phyloP scores from a whole-genome alignment of 2,113 vertebrate genomes.

The Corythornis vintsioides region DNA sequence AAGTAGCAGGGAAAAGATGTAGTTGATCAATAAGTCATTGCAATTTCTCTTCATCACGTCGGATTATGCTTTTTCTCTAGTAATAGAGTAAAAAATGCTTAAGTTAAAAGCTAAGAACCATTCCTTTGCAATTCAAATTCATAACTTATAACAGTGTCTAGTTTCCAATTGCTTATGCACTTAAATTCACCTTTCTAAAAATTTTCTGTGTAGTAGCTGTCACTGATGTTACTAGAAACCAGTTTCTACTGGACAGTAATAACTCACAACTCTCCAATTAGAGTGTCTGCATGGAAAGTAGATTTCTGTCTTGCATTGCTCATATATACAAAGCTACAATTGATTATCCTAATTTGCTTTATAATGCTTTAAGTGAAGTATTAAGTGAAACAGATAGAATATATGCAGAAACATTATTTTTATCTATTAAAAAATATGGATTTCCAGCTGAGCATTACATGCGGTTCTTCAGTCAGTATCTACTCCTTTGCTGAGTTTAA shows the following conservation, averaged over 20 bases:
- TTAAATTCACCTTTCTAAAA: constrained; percentile 26
- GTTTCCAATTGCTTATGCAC: background rate
- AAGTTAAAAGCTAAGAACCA: constrained; percentile 11
- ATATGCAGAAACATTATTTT: background rate
- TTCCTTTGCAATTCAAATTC: background rate
- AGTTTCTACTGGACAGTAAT: background rate
- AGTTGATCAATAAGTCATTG: background rate
- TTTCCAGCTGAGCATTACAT: background rate
- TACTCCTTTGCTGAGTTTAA: background rate
- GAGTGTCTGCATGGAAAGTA: background rate
- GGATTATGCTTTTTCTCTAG: background rate
- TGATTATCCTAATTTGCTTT: background rate
- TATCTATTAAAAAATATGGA: background rate
- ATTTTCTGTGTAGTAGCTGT: background rate
- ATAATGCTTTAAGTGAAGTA: background rate
- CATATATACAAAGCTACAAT: background rate
- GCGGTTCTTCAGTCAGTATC: background rate
- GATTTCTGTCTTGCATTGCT: background rate
- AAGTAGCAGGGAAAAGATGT: background rate
- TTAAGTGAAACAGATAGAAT: background rate
- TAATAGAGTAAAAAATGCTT: background rate
- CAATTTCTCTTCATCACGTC: background rate
- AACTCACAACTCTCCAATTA: background rate
- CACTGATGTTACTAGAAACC: background rate
- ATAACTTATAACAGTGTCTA: background rate